A percentile compares a stretch with the other conserved stretches of the same genome.
Conservation (phyloP, 1,140 invertebrate genomes). For the Maniola jurtina region DNA sequence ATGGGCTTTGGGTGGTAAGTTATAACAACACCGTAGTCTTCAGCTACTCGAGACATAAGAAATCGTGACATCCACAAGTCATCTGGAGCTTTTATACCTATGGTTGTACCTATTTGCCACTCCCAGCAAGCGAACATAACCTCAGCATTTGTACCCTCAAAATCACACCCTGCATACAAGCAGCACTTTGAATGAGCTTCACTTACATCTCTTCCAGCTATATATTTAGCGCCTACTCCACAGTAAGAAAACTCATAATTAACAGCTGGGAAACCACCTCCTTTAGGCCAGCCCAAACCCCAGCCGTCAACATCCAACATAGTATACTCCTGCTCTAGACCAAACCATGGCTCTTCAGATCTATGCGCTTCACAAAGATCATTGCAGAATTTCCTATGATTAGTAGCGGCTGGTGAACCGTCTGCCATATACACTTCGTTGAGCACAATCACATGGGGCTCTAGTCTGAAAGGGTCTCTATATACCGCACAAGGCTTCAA, state of each 20-base stretch:
- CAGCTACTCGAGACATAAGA: slow-evolving; percentile 91
- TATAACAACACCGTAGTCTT: slow-evolving; percentile 94
- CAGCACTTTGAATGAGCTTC: slow-evolving; percentile 84
- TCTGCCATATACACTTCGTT: slow-evolving; percentile 81
- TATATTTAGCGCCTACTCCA: slow-evolving; percentile 96
- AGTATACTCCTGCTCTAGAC: slow-evolving; percentile 92
- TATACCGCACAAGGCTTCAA: slow-evolving; percentile 93
- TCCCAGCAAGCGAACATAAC: slow-evolving; percentile 95
- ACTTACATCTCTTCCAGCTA: slow-evolving; percentile 92
- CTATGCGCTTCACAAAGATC: slow-evolving; percentile 86
- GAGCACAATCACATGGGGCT: slow-evolving; percentile 93
- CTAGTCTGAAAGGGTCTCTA: slow-evolving; percentile 94
- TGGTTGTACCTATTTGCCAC: slow-evolving; percentile 87
- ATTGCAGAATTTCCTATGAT: slow-evolving; percentile 87
- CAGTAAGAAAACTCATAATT: slow-evolving; percentile 82
- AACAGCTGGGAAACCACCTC: slow-evolving; percentile 86
- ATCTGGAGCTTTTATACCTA: slow-evolving; percentile 92
- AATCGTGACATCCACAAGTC: slow-evolving; percentile 95
- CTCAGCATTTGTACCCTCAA: slow-evolving; percentile 96
- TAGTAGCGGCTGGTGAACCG: slow-evolving; percentile 78
- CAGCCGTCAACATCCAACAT: slow-evolving; percentile 88
- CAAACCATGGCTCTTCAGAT: slow-evolving; percentile 96
- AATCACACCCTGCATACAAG: slow-evolving; percentile 94
- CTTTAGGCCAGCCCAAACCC: slow-evolving; percentile 94
- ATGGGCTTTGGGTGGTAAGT: slow-evolving; percentile 94